These are phyloP conservation scores for Troides helena DNA, from an alignment of 2,888 invertebrate genomes.

Conservation along the genomic window DNA sequence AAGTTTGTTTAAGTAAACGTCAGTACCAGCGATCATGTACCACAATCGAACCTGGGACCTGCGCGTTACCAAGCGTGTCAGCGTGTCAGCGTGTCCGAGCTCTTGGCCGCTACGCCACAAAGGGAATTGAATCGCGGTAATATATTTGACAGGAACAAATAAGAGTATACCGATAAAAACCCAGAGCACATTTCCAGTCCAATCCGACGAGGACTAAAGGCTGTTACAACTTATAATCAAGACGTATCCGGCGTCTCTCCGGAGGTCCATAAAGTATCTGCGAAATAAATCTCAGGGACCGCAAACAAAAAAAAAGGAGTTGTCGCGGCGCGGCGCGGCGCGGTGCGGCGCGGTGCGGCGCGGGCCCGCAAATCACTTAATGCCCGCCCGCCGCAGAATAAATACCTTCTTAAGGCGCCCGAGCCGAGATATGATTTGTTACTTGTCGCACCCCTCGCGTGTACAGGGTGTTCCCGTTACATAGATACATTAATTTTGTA, in stretches of 20 bases:
- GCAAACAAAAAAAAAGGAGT: slow-evolving; percentile 26
- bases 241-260: slow-evolving; percentile 20
- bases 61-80: too few species aligned
- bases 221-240: slow-evolving; percentile 23
- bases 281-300: slow-evolving; percentile 30
- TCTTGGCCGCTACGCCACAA: too few species aligned
- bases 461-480: slow-evolving; percentile 39
- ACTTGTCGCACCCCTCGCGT: slow-evolving; percentile 38
- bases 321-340: not conserved
- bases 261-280: slow-evolving; percentile 30
- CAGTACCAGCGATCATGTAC: too few species aligned
- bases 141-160: too few species aligned
- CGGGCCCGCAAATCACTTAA: slow-evolving; percentile 54
- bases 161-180: not conserved
- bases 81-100: too few species aligned
- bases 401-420: slow-evolving; percentile 51
- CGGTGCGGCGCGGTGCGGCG: slow-evolving; percentile 1
- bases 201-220: slow-evolving; percentile 1
- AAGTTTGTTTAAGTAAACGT: too few species aligned
- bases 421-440: slow-evolving; percentile 56
- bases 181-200: slow-evolving; percentile 1
- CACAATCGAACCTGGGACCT: too few species aligned
- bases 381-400: slow-evolving; percentile 40
- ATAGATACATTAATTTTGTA: too few species aligned
- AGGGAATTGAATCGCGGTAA: too few species aligned